phyloP scores from a whole-genome alignment of 2,113 vertebrate species.

The Carlito syrichta region DNA sequence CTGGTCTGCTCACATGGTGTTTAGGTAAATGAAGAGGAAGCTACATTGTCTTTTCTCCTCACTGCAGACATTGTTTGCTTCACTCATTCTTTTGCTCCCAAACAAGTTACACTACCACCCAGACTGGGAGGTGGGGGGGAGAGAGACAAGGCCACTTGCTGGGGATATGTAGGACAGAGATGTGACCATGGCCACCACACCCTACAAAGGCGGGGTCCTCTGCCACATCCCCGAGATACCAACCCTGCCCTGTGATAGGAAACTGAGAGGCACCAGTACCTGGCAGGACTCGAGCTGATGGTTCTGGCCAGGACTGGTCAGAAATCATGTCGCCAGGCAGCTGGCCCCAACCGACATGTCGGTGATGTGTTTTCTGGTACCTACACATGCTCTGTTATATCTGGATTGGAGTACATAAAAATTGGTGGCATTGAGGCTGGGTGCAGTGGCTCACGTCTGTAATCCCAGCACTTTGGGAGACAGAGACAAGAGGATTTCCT shows the following conservation, averaged over 20 bases:
- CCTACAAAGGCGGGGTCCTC: not conserved
- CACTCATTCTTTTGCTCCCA: not conserved
- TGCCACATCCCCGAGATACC: not conserved
- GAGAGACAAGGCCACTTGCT: not conserved
- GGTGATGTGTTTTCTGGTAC: not conserved
- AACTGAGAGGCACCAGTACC: not conserved
- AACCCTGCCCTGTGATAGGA: not conserved
- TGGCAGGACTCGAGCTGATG: not conserved
- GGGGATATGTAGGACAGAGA: not conserved
- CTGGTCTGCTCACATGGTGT: not conserved
- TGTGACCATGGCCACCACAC: not conserved
- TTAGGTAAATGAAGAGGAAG: not conserved
- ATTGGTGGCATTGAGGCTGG: not conserved
- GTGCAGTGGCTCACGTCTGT: no score
- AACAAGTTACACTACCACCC: not conserved
- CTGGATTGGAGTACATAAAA: not conserved
- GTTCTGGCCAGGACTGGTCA: not conserved
- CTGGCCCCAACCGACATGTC: fast-evolving
- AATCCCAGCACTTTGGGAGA: no score
- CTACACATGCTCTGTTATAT: not conserved
- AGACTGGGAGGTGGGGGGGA: not conserved
- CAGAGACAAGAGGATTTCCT: no score
- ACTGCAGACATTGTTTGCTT: not conserved
- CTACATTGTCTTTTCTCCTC: not conserved
- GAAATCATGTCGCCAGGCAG: not conserved